Base-by-base conservation (phyloP, 2,888 invertebrate species). In the Agrotis exclamationis region DNA sequence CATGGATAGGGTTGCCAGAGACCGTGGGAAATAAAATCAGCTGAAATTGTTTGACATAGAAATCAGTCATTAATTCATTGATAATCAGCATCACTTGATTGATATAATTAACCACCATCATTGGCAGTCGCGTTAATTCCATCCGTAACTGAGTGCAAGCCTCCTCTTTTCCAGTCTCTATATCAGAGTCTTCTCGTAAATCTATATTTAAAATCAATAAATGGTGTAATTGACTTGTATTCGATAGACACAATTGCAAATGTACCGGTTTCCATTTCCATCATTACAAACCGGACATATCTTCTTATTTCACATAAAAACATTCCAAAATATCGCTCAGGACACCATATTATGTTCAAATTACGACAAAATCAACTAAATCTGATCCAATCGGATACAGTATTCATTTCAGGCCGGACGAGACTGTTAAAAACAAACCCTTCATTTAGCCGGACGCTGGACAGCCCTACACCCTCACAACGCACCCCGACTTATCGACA, bases 1-100 rank as follows among this genome's bases (percentile, higher is more conserved):
- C 33, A n/a, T 47, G 16, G 11, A 18, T 58, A 79, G 79, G 82
- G 82, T 58, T 77, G 82, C 4, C 50, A 56, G n/a, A 56, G 18
- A 13, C 20, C 24, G 13, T 16, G 22, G 14, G 16, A 54, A 71
- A 20, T 56, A 6, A n/a, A 13, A n/a, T 53, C 24, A n/a, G 13
- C 1, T n/a, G 6, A 33, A 6, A 13, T 56, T 56, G 13, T 33
- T 9, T 13, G 28, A 33, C 33, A n/a, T 13, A 0, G 6, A 56
- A 33, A n/a, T 28, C 54, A 2, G 5, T 18, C 5, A 56, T 5
- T 9, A 18, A 24, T n/a, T 28, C 4, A 54, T 54, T n/a, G 11
- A 33, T 33, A 24, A 24, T 24, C 24, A 24, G 24, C 24, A 24
- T 24, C 24, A 24, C 24, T 24, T 24, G 2, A 24, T 24, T 24